Percentiles rank a stretch among this genome's conserved stretches.
Conservation (phyloP, 2,113 vertebrate species). For the Prolemur simus region DNA sequence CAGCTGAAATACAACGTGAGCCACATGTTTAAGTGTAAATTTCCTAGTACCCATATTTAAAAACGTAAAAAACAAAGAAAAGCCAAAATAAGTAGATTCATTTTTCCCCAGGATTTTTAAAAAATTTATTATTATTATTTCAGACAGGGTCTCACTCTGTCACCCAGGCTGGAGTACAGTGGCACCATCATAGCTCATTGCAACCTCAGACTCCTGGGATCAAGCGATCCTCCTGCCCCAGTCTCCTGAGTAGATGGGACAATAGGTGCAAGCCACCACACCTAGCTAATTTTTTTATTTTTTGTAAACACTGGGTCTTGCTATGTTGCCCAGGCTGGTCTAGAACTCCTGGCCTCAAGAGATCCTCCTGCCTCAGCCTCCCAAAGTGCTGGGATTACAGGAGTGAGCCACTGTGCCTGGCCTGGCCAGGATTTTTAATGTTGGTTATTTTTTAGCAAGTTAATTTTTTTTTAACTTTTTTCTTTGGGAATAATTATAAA, state of each 20-base stretch:
- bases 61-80: background rate
- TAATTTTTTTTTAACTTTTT: background rate
- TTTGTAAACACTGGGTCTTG: background rate
- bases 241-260: background rate
- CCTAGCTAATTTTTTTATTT: background rate
- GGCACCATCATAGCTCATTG: too few relatives aligned
- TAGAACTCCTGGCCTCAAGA: background rate
- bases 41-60: background rate
- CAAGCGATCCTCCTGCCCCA: background rate
- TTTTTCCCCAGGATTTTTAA: background rate
- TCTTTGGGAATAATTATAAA: background rate
- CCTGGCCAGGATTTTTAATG: too few relatives aligned
- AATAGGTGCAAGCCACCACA: accelerated
- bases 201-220: too few relatives aligned
- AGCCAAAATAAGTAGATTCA: background rate
- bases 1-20: background rate
- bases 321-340: background rate
- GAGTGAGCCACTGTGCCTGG: too few relatives aligned
- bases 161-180: background rate
- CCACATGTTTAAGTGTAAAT: background rate
- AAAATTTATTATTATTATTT: too few relatives aligned
- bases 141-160: background rate
- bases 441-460: background rate
- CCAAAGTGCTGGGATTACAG: background rate
- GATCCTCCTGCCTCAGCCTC: background rate